Evolutionary conservation across 2,797 vertebrate species (phyloP).

Genomic region (Sardinella longiceps): DNA sequence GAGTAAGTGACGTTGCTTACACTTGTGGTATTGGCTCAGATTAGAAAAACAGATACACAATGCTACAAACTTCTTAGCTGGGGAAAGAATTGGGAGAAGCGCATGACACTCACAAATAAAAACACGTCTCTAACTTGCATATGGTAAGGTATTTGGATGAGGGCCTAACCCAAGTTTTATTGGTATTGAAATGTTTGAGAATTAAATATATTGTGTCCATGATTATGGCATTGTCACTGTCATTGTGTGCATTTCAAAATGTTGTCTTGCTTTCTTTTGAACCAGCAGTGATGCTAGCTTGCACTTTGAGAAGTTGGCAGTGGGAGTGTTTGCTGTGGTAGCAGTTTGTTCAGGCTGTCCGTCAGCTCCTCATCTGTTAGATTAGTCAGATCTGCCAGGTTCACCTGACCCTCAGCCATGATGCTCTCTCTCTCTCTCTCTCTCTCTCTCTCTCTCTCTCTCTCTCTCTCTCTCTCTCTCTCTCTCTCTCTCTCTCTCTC

Average conservation of each 20-base stretch:
- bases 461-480: too few relatives aligned
- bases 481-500: too few relatives aligned
- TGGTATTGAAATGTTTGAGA: not conserved
- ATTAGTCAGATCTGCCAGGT: not conserved
- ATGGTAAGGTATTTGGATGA: not conserved
- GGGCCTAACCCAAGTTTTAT: not conserved
- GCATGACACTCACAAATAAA: not conserved
- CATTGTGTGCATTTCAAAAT: not conserved
- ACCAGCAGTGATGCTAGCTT: not conserved
- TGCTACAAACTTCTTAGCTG: not conserved
- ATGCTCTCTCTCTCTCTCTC: too few relatives aligned
- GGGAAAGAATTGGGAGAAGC: not conserved
- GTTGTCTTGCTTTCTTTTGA: not conserved
- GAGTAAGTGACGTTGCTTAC: slow-evolving; percentile 80
- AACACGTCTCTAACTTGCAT: not conserved
- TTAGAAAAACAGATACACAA: not conserved
- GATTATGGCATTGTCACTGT: not conserved
- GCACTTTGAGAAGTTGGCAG: not conserved
- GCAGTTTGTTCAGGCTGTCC: not conserved
- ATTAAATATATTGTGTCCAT: not conserved
- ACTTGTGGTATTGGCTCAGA: not conserved
- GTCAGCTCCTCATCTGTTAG: not conserved
- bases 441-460: too few relatives aligned
- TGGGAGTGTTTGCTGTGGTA: not conserved
- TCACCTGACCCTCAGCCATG: not conserved